A percentile compares a stretch with the other conserved stretches of the same genome.
Evolutionary conservation across 37 sponge, comb jelly and placozoan species (phyloP).

Genomic region (Tethya wilhelma): DNA sequence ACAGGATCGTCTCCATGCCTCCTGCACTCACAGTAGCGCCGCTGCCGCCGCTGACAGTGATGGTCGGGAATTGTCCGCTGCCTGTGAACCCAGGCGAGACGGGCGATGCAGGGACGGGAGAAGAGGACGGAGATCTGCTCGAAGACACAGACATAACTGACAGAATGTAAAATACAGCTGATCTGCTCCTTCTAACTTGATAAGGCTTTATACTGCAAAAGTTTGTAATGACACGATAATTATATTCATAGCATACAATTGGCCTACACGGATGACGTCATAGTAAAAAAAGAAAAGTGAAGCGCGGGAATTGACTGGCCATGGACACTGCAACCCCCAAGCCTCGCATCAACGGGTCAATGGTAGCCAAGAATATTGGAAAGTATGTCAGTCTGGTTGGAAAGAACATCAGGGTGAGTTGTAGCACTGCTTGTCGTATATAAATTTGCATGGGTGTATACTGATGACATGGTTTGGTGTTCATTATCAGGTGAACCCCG

Average conservation of each 20-base stretch:
- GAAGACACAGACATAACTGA: not conserved
- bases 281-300: too few species aligned
- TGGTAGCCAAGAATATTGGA: slow-evolving; percentile 66
- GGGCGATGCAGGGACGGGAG: not conserved
- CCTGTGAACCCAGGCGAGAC: not conserved
- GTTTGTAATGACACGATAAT: too few species aligned
- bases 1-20: slow-evolving; percentile 37
- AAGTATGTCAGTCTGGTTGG: slow-evolving; percentile 59
- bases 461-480: not conserved
- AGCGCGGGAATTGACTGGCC: not conserved
- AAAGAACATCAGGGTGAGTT: slow-evolving; percentile 68
- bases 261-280: too few species aligned
- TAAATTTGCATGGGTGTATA: not conserved
- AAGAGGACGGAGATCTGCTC: not conserved
- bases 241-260: too few species aligned
- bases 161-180: not conserved
- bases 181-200: too few species aligned
- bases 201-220: too few species aligned
- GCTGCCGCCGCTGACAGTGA: not conserved
- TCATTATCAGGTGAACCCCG: slow-evolving; percentile 12
- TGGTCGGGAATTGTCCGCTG: not conserved
- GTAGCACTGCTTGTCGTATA: not conserved
- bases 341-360: slow-evolving; percentile 74
- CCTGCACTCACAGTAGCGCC: not conserved
- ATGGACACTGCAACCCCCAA: slow-evolving; percentile 48